Base-by-base conservation (phyloP, 2,888 invertebrate genomes). In the Ormyrus nitidulus region DNA sequence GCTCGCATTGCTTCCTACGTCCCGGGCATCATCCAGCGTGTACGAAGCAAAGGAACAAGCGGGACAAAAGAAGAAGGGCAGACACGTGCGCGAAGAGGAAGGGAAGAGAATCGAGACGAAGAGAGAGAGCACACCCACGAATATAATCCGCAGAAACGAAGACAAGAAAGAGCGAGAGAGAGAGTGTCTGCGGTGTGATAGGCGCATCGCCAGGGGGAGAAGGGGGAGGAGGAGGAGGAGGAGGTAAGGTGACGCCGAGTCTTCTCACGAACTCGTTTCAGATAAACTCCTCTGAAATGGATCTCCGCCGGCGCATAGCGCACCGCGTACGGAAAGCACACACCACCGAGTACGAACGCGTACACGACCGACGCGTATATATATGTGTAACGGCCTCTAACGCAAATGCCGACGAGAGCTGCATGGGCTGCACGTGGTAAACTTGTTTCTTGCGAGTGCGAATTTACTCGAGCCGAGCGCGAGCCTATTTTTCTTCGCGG, bases 251-350 rank as follows among this genome's bases (percentile, higher is more conserved):
- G 85, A 85, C 82, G 83, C 84, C 84, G 83, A 83, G 83, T 83
- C 84, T 86, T 86, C 85, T 84, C 84, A 81, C 84, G 85, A 86
- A 85, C 83, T 83, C 77, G 81, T 83, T 77, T 78, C 66, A 84
- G 85, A 86, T 86, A 86, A 85, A 84, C 84, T 84, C 83, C n/a
- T 83, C 81, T 85, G 86, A 86, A 86, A 84, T 84, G 84, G 84
- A 86, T 86, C 85, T 80, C 79, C 81, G 81, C 2, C 77, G 72
- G 72, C 76, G 77, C 81, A 79, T 72, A 73, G 59, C 77, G 75
- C 79, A 79, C 76, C 68, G 19, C 56, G 59, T 10, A 48, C 61
- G 54, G 8, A 48, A 46, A 13, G 19, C 19, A 70, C 68, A 70
- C 58, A 70, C 58, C 58, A 70, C 44, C 7, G 48, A 19, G 61